Percentiles rank a stretch among this genome's conserved stretches.
These are phyloP conservation scores for Ptychobarbus kaznakovi DNA, from an alignment of 2,797 vertebrate species.

Conservation along the genomic window DNA sequence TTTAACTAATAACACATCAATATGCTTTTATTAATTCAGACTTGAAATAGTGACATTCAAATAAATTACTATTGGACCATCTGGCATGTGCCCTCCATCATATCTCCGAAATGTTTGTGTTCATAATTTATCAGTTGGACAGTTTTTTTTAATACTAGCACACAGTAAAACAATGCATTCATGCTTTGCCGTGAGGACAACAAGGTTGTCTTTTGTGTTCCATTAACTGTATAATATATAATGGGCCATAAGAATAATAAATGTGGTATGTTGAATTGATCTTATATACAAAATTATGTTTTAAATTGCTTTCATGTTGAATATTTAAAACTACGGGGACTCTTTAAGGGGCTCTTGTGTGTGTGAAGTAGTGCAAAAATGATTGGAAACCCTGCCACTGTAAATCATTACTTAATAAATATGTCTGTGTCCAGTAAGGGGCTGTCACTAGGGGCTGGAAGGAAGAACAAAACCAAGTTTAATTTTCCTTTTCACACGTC, in stretches of 20 bases:
- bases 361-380: slow-evolving; percentile 63
- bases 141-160: neutral
- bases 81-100: neutral
- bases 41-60: neutral
- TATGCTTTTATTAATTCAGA: neutral
- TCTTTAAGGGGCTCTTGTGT: slow-evolving; percentile 42
- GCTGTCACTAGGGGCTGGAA: neutral
- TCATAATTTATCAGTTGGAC: neutral
- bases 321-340: slow-evolving; percentile 50
- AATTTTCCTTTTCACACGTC: slow-evolving; percentile 39
- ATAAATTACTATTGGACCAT: neutral
- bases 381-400: slow-evolving; percentile 65
- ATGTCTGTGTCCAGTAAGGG: slow-evolving; percentile 56
- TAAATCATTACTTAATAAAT: slow-evolving; percentile 66
- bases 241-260: slow-evolving; percentile 45
- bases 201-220: slow-evolving; percentile 27
- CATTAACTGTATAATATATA: slow-evolving; percentile 47
- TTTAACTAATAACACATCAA: neutral
- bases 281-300: slow-evolving; percentile 27
- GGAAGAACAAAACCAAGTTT: slow-evolving; percentile 17
- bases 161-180: slow-evolving; percentile 20
- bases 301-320: slow-evolving; percentile 49
- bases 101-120: neutral
- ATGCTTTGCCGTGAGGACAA: slow-evolving; percentile 8
- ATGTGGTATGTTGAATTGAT: slow-evolving; percentile 58